Evolutionary conservation across 1,140 invertebrate species (phyloP), one percentile per base, ranked within the genome.

Genomic region (Drosophila eugracilis): DNA sequence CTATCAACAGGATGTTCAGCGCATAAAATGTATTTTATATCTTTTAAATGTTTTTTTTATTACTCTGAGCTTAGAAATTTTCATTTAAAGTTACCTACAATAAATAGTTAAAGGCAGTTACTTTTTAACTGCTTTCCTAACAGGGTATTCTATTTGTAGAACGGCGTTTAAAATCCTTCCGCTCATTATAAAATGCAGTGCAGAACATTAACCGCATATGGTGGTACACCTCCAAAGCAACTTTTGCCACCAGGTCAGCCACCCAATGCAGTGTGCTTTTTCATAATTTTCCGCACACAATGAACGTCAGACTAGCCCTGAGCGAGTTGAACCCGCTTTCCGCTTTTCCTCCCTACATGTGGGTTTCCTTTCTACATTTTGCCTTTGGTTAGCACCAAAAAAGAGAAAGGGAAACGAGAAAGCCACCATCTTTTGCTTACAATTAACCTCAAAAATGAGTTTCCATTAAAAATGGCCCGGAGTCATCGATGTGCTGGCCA

Each of bases 381-480:
- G 67, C 60, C 77, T 75, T 58, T 70, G 15, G 47, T 41, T 58
- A 14, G 45, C 10, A 3, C 28, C 22, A 45, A 45, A 45, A 41
- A 41, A 41, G 12, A 39, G 17, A 17, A 39, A 17, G 10, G 17
- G 10, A 39, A 12, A 1, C 2, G 4, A 26, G 3, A 6, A 24
- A 19, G 24, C 30, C 17, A 32, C 57, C 81, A 80, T 78, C 74
- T 88, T 85, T 81, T 81, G 81, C 81, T 88, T 77, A 86, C 86
- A 90, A 90, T 90, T 90, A 90, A 90, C 86, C 86, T 86, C 86
- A 90, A 89, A 90, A 90, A 86, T 85, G 86, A 90, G 81, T 90
- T 90, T 90, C 86, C 86, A 90, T 90, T 90, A 90, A 90, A 90
- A 90, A 90, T 90, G 86, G 80, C 86, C 86, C 65, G 65, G 72